Conservation (phyloP, 2,888 invertebrate species). For the Cephus rjabovi region DNA sequence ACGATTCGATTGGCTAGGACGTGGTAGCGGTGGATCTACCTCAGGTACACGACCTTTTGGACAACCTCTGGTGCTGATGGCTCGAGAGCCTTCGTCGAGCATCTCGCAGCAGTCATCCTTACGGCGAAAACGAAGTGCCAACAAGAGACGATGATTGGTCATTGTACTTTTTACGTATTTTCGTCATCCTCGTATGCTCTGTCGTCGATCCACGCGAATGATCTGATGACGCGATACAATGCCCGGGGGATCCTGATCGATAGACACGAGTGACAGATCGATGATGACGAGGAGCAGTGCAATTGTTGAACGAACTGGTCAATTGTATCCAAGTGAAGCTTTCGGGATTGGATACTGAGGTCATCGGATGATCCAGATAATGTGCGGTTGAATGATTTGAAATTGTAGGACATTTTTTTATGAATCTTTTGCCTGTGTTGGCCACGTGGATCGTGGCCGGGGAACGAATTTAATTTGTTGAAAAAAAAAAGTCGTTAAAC, state of each 20-base stretch:
- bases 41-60: constrained; percentile 79
- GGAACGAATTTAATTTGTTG: neutral
- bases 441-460: neutral
- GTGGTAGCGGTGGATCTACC: constrained; percentile 63
- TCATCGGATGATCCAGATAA: neutral
- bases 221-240: neutral
- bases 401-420: neutral
- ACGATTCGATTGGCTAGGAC: constrained; percentile 40
- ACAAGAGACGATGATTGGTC: constrained; percentile 62
- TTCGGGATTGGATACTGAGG: neutral
- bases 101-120: constrained; percentile 39
- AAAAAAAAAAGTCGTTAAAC: neutral
- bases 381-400: neutral
- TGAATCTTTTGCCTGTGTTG: neutral
- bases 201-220: neutral
- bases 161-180: neutral
- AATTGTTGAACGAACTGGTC: neutral
- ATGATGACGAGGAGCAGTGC: neutral
- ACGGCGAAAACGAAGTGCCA: constrained; percentile 62
- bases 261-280: neutral
- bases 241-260: neutral
- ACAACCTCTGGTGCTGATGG: constrained; percentile 78
- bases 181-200: neutral
- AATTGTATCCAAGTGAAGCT: neutral
- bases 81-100: constrained; percentile 47